Evolutionary conservation across 2,888 invertebrate genomes (phyloP), one percentile per base, ranked within the genome.

Genomic region (Hyppa rectilinea): DNA sequence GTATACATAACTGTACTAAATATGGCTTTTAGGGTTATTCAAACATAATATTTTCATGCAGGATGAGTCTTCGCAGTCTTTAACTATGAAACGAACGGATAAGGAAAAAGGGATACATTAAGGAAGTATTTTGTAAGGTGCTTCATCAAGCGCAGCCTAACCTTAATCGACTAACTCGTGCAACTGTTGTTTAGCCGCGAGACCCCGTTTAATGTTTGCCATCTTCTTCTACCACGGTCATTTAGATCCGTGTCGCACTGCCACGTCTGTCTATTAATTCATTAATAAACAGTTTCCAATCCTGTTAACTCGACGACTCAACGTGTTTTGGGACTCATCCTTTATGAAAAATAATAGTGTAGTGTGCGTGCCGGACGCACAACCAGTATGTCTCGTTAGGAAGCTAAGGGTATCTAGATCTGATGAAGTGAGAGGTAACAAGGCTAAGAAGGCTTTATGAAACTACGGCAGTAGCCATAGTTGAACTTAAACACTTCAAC

Each of bases 1-100:
- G 61, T 70, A 75, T 65, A 56, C 20, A 23, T 49, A 65, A 59
- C 81, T 55, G 14, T 56, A 75, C 53, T 52, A 60, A 58, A 68
- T 64, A 63, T 56, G 36, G 58, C 53, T 60, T 34, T 0, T 80
- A 63, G 55, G 63, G 55, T 68, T 63, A 77, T 14, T 68, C 12
- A 50, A 59, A 53, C 20, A n/a, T 58, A 71, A 23, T 20, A 12
- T 20, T 50, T 50, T 58, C 62, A 50, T 50, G 20, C 50, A 61
- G 43, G 53, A 72, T 67, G 56, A 52, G 29, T 75, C 23, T 50
- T 6, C 12, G 14, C n/a, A 14, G 17, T 20, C 26, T 34, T 12
- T 40, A 12, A 53, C 17, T n/a, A 14, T n/a, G 7, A 7, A n/a
- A 43, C 4, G 2, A 17, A 59, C 29, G 29, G 45, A 5, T 31